Evolutionary conservation across 1,140 invertebrate genomes (phyloP).

Genomic region (Pseudoatta argentina): DNA sequence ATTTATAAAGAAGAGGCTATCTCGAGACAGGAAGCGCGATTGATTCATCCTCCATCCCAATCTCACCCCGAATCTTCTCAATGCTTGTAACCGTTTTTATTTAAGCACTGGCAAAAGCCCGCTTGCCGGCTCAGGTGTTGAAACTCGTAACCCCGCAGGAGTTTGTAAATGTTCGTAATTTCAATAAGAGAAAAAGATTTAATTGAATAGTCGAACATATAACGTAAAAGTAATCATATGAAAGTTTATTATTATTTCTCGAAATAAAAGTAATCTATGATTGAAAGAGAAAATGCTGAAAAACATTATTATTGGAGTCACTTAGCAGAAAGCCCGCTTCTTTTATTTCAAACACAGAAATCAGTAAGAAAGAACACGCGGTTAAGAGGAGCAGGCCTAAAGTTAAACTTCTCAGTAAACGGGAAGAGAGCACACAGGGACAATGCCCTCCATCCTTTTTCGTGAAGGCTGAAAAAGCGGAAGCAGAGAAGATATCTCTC

Average conservation of each 20-base stretch:
- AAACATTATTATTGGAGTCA: neutral
- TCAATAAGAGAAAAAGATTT: neutral
- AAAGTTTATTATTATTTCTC: too few species aligned
- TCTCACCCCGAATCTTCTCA: neutral
- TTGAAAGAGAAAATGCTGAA: neutral
- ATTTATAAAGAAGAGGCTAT: conserved; percentile 85
- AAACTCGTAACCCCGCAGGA: neutral
- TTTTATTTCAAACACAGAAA: conserved; percentile 3
- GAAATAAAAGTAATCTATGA: neutral
- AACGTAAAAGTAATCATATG: neutral
- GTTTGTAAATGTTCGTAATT: neutral
- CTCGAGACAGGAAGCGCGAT: conserved; percentile 79
- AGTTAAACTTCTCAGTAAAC: conserved; percentile 54
- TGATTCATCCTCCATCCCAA: conserved; percentile 75
- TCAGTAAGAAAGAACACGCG: neutral
- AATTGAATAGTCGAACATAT: neutral
- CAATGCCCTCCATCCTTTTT: conserved; percentile 30
- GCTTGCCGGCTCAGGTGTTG: neutral
- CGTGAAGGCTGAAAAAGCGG: conserved; percentile 43
- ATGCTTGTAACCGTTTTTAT: conserved; percentile 42
- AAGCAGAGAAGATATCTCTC: conserved; percentile 13
- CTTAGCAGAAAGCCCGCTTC: neutral
- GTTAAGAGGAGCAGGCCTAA: conserved; percentile 24
- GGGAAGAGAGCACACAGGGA: conserved; percentile 9
- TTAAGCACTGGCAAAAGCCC: neutral